A percentile compares a stretch with the other conserved stretches of the same genome.
Conservation (phyloP, 2,113 vertebrate species). For the Himantopus leucocephalus region DNA sequence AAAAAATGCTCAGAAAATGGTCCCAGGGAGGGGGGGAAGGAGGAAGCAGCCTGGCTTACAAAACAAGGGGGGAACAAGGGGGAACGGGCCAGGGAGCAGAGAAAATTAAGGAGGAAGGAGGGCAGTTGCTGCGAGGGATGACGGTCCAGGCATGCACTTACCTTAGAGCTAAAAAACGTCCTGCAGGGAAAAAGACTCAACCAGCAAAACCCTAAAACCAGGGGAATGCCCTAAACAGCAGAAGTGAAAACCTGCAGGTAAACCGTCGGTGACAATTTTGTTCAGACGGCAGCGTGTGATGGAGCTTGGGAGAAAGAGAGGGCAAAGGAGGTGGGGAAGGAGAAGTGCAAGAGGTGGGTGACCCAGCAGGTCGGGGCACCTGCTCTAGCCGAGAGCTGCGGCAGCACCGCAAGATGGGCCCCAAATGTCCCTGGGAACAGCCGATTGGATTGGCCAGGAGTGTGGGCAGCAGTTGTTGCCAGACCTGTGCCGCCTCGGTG, state of each 20-base stretch:
- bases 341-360: background rate
- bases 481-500: background rate
- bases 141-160: background rate
- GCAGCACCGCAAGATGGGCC: background rate
- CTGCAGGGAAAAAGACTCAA: background rate
- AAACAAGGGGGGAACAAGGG: background rate
- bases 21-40: background rate
- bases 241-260: background rate
- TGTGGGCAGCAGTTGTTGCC: background rate
- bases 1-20: background rate
- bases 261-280: background rate
- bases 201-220: background rate
- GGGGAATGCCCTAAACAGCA: background rate
- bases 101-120: background rate
- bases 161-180: background rate
- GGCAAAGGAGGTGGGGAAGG: background rate
- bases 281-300: background rate
- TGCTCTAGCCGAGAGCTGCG: background rate
- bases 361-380: background rate
- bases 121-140: background rate
- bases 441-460: fast-evolving
- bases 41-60: slow-evolving; percentile 13
- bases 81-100: background rate
- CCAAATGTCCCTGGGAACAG: fast-evolving
- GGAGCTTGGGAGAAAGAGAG: background rate